Evolutionary conservation across 1,140 invertebrate species (phyloP).

Genomic region (Teleopsis dalmanni): DNA sequence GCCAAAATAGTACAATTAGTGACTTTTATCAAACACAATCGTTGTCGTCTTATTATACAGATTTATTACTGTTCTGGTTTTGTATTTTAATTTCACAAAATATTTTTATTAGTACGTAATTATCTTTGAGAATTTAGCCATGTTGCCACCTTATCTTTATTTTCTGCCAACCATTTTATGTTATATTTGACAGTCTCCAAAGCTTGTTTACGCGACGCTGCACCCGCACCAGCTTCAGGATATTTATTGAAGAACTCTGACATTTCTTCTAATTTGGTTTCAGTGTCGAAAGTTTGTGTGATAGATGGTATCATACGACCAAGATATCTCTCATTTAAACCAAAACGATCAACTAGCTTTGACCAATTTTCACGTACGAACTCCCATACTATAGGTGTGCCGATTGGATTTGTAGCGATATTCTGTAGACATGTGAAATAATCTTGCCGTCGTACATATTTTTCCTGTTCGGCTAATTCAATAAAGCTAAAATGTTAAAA

Average conservation of each 20-base stretch:
- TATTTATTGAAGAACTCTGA: constrained; percentile 66
- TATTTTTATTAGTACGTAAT: too few species aligned
- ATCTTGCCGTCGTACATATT: constrained; percentile 72
- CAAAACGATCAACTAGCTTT: constrained; percentile 63
- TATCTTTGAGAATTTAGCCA: too few species aligned
- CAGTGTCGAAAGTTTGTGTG: constrained; percentile 59
- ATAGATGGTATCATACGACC: constrained; percentile 64
- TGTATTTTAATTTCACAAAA: too few species aligned
- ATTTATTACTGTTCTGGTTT: too few species aligned
- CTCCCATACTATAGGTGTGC: constrained; percentile 69
- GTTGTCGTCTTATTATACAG: too few species aligned
- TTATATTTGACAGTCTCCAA: constrained; percentile 74
- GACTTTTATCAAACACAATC: too few species aligned
- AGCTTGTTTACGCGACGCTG: constrained; percentile 57
- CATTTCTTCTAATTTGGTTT: constrained; percentile 67
- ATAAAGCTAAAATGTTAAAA: constrained; percentile 51
- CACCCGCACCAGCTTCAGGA: constrained; percentile 81
- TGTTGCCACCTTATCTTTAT: constrained; percentile 46
- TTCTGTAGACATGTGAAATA: constrained; percentile 63
- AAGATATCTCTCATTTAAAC: constrained; percentile 70
- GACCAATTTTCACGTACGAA: constrained; percentile 70
- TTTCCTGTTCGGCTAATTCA: constrained; percentile 61
- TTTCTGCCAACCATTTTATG: constrained; percentile 63
- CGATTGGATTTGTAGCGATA: constrained; percentile 66
- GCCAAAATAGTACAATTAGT: too few species aligned